phyloP scores from a whole-genome alignment of 2,797 vertebrate species.

The Gymnoscopelus microlampas region DNA sequence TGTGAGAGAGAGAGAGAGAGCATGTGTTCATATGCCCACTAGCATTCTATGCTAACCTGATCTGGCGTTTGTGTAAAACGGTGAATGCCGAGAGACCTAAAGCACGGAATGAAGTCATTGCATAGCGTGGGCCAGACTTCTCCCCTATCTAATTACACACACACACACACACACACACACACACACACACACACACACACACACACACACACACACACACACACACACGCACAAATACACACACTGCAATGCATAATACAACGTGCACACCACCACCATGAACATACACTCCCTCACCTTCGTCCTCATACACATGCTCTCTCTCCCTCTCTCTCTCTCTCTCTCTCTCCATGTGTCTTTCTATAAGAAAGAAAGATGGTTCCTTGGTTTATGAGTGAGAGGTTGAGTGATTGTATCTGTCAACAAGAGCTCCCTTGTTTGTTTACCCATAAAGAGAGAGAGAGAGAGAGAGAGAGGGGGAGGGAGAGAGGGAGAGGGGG shows the following conservation, averaged over 20 bases:
- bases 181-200: conserved; percentile 9
- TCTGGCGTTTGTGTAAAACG: conserved; percentile 58
- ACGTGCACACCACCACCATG: background rate
- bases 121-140: conserved; percentile 56
- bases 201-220: background rate
- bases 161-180: conserved; percentile 14
- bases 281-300: background rate
- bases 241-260: background rate
- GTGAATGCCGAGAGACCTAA: conserved; percentile 67
- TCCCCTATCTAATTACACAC: conserved; percentile 64
- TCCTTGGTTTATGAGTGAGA: conserved; percentile 11
- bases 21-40: conserved; percentile 2
- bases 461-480: conserved; percentile 3
- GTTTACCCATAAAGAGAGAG: conserved; percentile 50
- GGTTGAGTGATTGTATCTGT: conserved; percentile 34
- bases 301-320: background rate
- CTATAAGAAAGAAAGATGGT: too few species aligned
- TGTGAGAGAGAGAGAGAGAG: background rate
- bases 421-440: conserved; percentile 55
- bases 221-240: conserved; percentile 2
- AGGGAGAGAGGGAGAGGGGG: background rate
- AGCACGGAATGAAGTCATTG: conserved; percentile 69
- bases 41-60: conserved; percentile 54
- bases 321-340: background rate
- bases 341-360: too few species aligned